Evolutionary conservation across 2,113 vertebrate genomes (phyloP).

Genomic region (Callipepla squamata): DNA sequence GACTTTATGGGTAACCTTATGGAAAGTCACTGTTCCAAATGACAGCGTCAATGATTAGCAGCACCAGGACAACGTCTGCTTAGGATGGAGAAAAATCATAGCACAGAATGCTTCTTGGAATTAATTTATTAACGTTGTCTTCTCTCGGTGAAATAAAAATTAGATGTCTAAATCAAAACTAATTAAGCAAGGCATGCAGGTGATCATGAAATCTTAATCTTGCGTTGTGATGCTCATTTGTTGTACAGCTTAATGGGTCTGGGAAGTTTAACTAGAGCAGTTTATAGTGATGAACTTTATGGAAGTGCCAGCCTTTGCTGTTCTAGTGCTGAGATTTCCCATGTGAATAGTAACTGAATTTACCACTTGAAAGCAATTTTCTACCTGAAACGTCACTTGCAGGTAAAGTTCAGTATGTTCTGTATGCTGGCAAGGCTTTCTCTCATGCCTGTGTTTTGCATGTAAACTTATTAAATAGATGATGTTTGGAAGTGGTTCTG

Average conservation of each 20-base stretch:
- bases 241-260: not conserved
- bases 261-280: not conserved
- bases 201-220: not conserved
- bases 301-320: not conserved
- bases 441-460: not conserved
- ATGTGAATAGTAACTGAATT: not conserved
- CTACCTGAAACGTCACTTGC: not conserved
- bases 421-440: not conserved
- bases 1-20: slow-evolving; percentile 26
- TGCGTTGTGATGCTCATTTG: not conserved
- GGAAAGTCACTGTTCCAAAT: not conserved
- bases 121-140: not conserved
- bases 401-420: not conserved
- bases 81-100: not conserved
- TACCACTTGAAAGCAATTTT: not conserved
- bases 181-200: not conserved
- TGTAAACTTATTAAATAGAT: not conserved
- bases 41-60: not conserved
- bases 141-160: slow-evolving; percentile 2
- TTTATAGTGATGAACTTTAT: not conserved
- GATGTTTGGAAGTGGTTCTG: not conserved
- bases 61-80: not conserved
- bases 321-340: not conserved
- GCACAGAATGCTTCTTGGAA: not conserved
- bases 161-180: not conserved